Base-by-base conservation (phyloP, 1,140 invertebrate species). In the Pentalonia nigronervosa region DNA sequence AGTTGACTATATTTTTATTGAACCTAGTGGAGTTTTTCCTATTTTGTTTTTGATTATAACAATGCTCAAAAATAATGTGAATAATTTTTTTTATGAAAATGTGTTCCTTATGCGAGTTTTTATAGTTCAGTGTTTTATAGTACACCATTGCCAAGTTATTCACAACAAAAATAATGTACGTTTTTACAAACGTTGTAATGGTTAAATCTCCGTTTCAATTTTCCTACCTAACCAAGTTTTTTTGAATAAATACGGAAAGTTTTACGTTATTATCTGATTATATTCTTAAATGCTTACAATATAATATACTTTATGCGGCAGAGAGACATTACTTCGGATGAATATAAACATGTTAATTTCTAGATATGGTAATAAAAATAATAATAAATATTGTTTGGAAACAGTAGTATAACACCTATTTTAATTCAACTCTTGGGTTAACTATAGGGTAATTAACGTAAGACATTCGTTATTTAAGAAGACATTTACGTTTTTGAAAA, bases 201-300 rank as follows among this genome's bases (percentile, higher is more conserved):
- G 45, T n/a, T 87, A 47, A 30, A 48, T 84, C 23, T 87, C 41
- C 84, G 84, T 47, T 48, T 87, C 45, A 87, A 87, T 87, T 87
- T 87, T 87, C 84, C 25, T 48, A 87, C 45, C 41, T 34, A 48
- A 48, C 41, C 23, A 20, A 87, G 45, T 87, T 87, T 87, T 47
- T 87, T 87, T 11, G 20, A 84, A 45, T 30, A 87, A 47, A 87
- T 87, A 87, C 21, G 84, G 47, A 87, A 87, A 87, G 45, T 48
- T 87, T n/a, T 87, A 87, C 14, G 45, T 87, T 87, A 48, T 87
- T 87, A 87, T 87, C 84, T 87, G 45, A n/a, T 87, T 87, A 87
- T 20, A 87, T 48, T 87, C 45, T 87, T 87, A 87, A 87, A 87
- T 48, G 84, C 47, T 87, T 36, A 45, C 48, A 36, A 45, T n/a